Percentiles rank a stretch among this genome's conserved stretches.
These are phyloP conservation scores for Echiichthys vipera DNA, from an alignment of 2,797 vertebrate genomes.

Conservation along the genomic window DNA sequence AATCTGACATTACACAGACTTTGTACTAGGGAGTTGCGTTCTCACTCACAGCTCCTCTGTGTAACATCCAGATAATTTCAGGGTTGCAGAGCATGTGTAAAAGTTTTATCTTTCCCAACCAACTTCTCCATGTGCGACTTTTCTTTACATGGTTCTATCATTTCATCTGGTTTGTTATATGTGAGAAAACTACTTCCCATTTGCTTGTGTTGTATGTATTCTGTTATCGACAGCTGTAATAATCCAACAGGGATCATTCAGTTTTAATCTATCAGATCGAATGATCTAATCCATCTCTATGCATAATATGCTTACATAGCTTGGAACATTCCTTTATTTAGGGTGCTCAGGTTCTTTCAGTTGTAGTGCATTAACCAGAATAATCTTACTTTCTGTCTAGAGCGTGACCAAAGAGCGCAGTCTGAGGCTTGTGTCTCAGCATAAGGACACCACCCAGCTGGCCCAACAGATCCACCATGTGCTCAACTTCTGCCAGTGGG, in stretches of 20 bases:
- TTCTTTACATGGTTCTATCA: background rate
- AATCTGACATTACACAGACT: too few relatives aligned
- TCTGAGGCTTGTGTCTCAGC: conserved; percentile 92
- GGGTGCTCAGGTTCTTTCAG: background rate
- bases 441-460: conserved; percentile 93
- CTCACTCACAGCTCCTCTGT: too few relatives aligned
- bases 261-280: conserved; percentile 23
- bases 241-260: conserved; percentile 5
- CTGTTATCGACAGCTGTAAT: conserved; percentile 1
- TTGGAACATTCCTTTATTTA: background rate
- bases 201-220: background rate
- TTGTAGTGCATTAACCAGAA: background rate
- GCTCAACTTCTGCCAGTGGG: conserved; percentile 97
- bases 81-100: too few relatives aligned
- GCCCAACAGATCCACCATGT: conserved; percentile 97
- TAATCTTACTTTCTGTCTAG: conserved; percentile 75
- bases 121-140: too few relatives aligned
- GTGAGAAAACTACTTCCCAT: background rate
- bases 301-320: background rate
- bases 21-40: too few relatives aligned
- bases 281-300: conserved; percentile 9
- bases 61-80: too few relatives aligned
- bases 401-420: conserved; percentile 96
- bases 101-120: too few relatives aligned
- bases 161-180: background rate